Base-by-base conservation (phyloP, 2,113 vertebrate species). In the Ailuropoda melanoleuca region DNA sequence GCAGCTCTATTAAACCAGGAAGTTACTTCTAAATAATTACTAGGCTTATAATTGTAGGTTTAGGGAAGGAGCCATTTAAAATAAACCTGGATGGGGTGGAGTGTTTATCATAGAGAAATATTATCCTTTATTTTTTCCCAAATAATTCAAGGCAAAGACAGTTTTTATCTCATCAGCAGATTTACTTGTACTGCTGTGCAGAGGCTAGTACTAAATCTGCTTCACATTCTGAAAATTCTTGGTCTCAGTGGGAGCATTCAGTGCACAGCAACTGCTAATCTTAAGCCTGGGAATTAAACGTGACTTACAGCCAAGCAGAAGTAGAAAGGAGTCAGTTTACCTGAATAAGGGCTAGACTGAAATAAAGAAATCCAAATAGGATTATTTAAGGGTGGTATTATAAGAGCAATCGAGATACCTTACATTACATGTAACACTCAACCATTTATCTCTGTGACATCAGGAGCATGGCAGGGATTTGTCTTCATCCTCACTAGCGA, bases 191-290 rank as follows among this genome's bases (percentile, higher is more conserved):
- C 43, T 24, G 39, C 72, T 92, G 17, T 92, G 9, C 11, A 70
- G 17, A 94, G 23, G 18, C 55, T 86, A 43, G 37, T 74, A 86
- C 58, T 37, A 95, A 91, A 62, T 89, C 70, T 43, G 26, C 91
- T 82, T 93, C 56, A 88, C 72, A 60, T 96, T 93, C 89, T 95
- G 66, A 97, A 91, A 95, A 90, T 70, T 74, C 2, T 48, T 95
- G 56, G 23, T 91, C 17, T 96, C 93, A 53, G 21, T 93, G 34
- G 70, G 31, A 95, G 90, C 46, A 93, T 39, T 82, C 53, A 93
- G 9, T 88, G 26, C 46, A 94, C 10, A 68, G n/a, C 78, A 92
- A 68, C 56, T 93, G 10, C 72, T 86, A 1, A 82, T 94, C 62
- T 88, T 95, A 74, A 82, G 17, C 37, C 72, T 92, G 31, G 26